Evolutionary conservation across 2,797 vertebrate species (phyloP).

Genomic region (Cryptoprocta ferox): DNA sequence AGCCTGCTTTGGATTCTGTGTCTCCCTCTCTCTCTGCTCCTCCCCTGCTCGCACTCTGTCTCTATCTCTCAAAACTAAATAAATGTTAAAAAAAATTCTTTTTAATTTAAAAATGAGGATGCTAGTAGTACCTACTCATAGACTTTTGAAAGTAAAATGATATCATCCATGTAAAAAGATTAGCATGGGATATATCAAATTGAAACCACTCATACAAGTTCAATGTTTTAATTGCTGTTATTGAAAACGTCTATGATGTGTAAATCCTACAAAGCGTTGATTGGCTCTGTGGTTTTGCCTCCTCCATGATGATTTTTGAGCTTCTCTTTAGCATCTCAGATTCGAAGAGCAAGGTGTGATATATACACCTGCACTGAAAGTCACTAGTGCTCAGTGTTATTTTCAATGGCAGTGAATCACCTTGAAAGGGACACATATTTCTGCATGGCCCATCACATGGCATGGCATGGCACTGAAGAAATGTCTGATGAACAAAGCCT

Average conservation of each 20-base stretch:
- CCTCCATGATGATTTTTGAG: background rate
- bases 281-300: background rate
- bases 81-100: too few species aligned
- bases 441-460: background rate
- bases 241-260: background rate
- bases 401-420: background rate
- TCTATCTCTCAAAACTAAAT: too few species aligned
- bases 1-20: too few species aligned
- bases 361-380: background rate
- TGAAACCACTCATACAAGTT: background rate
- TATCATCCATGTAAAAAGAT: background rate
- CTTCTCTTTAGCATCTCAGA: background rate
- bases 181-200: background rate
- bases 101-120: background rate
- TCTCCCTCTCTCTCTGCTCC: too few species aligned
- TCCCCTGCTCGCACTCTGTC: too few species aligned
- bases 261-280: background rate
- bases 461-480: background rate
- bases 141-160: background rate
- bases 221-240: background rate
- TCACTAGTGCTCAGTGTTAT: background rate
- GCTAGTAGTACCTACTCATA: background rate
- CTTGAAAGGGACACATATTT: background rate
- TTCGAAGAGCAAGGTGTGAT: background rate
- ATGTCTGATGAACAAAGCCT: background rate